Base-by-base conservation (phyloP, 2,797 vertebrate species). In the Phoeniculus purpureus region DNA sequence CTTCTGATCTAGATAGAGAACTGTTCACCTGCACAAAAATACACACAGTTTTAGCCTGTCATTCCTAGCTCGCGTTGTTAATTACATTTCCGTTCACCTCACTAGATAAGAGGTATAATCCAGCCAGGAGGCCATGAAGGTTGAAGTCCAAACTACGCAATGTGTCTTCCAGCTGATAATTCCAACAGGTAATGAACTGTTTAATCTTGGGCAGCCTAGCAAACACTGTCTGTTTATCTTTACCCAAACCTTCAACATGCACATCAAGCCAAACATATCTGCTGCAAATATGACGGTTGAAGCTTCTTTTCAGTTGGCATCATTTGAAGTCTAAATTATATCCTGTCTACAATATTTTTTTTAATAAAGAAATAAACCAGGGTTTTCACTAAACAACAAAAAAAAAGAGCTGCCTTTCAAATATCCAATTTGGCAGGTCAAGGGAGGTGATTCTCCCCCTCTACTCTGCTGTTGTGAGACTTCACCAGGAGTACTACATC, bases 181-280 rank as follows among this genome's bases (percentile, higher is more conserved):
- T 94, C 90, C 43, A 93, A 72, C 82, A 95, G 72, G 93, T 94
- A 94, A 92, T 88, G 91, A 95, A 90, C 64, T 87, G 85, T 80
- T 93, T 85, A 81, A 94, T 89, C 87, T 93, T 80, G 85, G 59
- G 75, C 54, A 92, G 81, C 32, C 75, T 85, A 59, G 77, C 78
- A 94, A 89, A 93, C 55, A 90, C 67, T 10, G 45, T 10, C 66
- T 85, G 62, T 93, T 94, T 93, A 87, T 86, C 73, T 90, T 86
- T 37, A 90, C 58, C 7, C 21, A 91, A 92, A 85, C 66, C 87
- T 87, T 91, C 22, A 70, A 77, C 40, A 17, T 7, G 34, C 27
- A 85, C 45, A 71, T 40, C 16, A 83, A 93, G 72, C 58, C 37
- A 32, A 78, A 97, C 27, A 31, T 68, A 94, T 15, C 80, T 90